Evolutionary conservation across 2,113 vertebrate genomes (phyloP), one percentile per base, ranked within the genome.

Genomic region (Passerina amoena): DNA sequence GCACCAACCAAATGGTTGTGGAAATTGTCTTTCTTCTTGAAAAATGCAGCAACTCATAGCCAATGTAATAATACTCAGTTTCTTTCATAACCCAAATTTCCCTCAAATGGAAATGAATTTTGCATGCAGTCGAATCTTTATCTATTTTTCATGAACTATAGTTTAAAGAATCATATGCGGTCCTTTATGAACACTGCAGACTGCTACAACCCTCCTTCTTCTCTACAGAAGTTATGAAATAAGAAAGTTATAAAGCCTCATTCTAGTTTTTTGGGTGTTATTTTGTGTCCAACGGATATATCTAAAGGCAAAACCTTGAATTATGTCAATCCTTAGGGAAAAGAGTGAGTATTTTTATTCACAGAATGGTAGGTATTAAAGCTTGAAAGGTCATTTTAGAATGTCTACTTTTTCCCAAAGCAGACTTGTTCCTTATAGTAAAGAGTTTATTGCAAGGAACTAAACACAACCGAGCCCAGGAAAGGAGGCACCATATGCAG

Each of bases 31-130:
- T 79, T 82, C 59, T 60, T 77, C 44, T 48, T 87, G 65, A 93
- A 96, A 96, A 92, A 94, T 66, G 56, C 64, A 94, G 75, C 47
- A 91, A 91, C 57, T 57, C 70, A 73, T 93, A 60, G 71, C 21
- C 69, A 77, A 51, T 33, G 51, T 71, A 87, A 86, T 64, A 94
- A 82, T 79, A 71, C 61, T 76, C 86, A 40, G 42, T 80, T 94
- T 84, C 72, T 82, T 93, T 93, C 91, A 91, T 76, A 92, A 90
- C 38, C 45, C 70, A 87, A 45, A 76, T 91, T 86, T 60, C 69
- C 30, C 77, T 92, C 92, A 94, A 91, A 91, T 65, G 60, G 66
- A 95, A 92, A 95, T 92, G 15, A 92, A 96, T 96, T 86, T 84
- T 94, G 84, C 75, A 82, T 79, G 82, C 70, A 82, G 82, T 86